These are phyloP conservation scores for Thryonomys swinderianus DNA, from an alignment of 2,113 vertebrate genomes.

Conservation along the genomic window DNA sequence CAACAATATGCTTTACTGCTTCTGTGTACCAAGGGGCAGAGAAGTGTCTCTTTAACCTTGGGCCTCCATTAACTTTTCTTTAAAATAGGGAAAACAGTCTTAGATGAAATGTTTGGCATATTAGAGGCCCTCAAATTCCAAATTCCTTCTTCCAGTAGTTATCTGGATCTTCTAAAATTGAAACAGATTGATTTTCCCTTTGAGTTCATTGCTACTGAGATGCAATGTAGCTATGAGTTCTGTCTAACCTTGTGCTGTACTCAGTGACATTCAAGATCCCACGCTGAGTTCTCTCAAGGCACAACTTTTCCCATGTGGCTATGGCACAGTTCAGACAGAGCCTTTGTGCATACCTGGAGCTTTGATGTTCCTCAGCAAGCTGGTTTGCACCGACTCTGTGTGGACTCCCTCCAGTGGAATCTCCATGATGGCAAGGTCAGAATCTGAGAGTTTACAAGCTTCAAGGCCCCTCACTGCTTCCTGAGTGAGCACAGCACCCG, in stretches of 20 bases:
- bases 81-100: neutral
- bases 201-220: neutral
- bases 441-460: constrained; percentile 78
- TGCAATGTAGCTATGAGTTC: neutral
- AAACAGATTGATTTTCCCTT: neutral
- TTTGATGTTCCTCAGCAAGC: fast-evolving
- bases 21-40: neutral
- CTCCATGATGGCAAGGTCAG: constrained; percentile 73
- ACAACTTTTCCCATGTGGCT: neutral
- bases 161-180: neutral
- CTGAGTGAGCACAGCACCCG: neutral
- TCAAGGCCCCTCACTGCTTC: constrained; percentile 76
- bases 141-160: neutral
- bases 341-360: constrained; percentile 75
- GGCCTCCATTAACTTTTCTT: neutral
- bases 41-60: neutral
- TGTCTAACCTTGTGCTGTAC: neutral
- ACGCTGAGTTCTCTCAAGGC: neutral
- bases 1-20: neutral
- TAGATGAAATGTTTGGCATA: neutral
- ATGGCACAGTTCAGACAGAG: neutral
- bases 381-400: neutral
- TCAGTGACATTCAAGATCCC: neutral
- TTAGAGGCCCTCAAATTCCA: neutral
- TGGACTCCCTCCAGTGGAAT: constrained; percentile 57